phyloP scores from a whole-genome alignment of 2,797 vertebrate species.

The Takifugu ocellatus region DNA sequence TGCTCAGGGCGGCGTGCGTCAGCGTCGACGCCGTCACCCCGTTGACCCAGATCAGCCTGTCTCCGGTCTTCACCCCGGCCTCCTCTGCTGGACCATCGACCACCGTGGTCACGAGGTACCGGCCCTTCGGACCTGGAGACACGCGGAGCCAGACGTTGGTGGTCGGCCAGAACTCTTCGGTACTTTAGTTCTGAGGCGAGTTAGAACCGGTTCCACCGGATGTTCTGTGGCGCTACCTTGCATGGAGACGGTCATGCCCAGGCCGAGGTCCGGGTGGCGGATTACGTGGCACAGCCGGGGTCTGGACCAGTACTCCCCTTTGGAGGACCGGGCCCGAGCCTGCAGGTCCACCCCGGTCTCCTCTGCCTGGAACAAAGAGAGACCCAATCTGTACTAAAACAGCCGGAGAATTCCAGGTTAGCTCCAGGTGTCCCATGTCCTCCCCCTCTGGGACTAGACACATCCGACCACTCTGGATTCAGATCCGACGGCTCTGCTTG shows the following conservation, averaged over 20 bases:
- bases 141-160: slow-evolving; percentile 3
- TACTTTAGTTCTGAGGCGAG: too few species aligned
- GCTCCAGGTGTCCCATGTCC: too few species aligned
- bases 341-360: slow-evolving; percentile 60
- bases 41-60: slow-evolving; percentile 87
- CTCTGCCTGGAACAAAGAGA: slow-evolving; percentile 41
- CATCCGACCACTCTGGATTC: too few species aligned
- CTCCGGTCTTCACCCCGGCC: slow-evolving; percentile 80
- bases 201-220: too few species aligned
- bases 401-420: too few species aligned
- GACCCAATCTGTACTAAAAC: too few species aligned
- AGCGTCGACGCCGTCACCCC: slow-evolving; percentile 75
- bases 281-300: slow-evolving; percentile 83
- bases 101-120: slow-evolving; percentile 74
- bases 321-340: slow-evolving; percentile 44
- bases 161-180: too few species aligned
- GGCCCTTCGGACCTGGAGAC: slow-evolving; percentile 75
- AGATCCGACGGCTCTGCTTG: too few species aligned
- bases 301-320: slow-evolving; percentile 66
- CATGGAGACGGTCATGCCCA: slow-evolving; percentile 76
- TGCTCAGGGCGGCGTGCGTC: slow-evolving; percentile 69
- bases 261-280: slow-evolving; percentile 68
- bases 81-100: slow-evolving; percentile 80
- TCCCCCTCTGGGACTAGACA: too few species aligned
- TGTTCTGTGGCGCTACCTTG: slow-evolving; percentile 54